Conservation (phyloP, 2,888 invertebrate species). For the Tenthredo livida region DNA sequence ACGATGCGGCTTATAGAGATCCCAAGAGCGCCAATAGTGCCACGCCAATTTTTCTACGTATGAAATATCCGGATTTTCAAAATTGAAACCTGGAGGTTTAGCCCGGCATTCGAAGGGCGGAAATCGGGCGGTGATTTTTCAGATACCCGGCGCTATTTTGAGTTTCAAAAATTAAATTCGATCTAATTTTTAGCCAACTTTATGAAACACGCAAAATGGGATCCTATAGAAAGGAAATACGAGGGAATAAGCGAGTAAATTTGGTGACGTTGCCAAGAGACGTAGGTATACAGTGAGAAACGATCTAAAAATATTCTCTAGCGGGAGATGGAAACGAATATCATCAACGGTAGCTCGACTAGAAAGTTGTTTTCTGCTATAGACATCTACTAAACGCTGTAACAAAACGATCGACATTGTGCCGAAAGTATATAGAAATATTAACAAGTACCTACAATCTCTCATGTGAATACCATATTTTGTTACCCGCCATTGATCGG, state of each 20-base stretch:
- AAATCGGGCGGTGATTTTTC: not conserved
- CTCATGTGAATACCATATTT: not conserved
- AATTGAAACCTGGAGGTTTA: not conserved
- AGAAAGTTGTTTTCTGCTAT: slow-evolving; percentile 23
- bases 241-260: not conserved
- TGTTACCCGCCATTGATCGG: not conserved
- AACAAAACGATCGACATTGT: not conserved
- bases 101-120: not conserved
- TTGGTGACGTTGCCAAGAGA: slow-evolving; percentile 3
- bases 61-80: not conserved
- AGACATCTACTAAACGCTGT: not conserved
- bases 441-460: not conserved
- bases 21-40: not conserved
- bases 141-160: not conserved
- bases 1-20: not conserved
- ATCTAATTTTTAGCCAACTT: not conserved
- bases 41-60: not conserved
- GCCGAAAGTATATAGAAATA: not conserved
- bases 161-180: not conserved
- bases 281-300: slow-evolving; percentile 7
- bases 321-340: slow-evolving; percentile 5
- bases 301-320: slow-evolving; percentile 24
- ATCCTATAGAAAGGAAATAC: not conserved
- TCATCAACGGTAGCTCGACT: slow-evolving; percentile 7
- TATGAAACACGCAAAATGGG: not conserved